Conservation (phyloP, 2,888 invertebrate species). For the Psylliodes chrysocephalus region DNA sequence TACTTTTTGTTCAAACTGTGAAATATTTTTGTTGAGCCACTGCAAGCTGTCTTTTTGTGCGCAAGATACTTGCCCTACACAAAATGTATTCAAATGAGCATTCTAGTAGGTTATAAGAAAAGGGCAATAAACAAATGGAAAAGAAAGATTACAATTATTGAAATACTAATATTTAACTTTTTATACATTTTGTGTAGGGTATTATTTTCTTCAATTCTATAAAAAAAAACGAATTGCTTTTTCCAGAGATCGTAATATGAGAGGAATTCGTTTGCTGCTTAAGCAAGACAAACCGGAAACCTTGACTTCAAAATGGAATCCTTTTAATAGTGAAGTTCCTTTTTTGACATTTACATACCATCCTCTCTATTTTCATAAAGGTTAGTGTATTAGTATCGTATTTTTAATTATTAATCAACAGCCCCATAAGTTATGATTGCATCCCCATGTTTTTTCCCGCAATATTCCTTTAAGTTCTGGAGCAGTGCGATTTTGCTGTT, state of each 20-base stretch:
- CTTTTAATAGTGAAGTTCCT: slow-evolving; percentile 82
- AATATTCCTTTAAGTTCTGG: no score
- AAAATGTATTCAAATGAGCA: background rate
- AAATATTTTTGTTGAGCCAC: background rate
- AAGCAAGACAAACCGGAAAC: slow-evolving; percentile 77
- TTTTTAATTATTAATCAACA: no score
- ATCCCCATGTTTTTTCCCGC: no score
- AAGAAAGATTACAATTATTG: no score
- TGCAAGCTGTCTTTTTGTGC: slow-evolving; percentile 3
- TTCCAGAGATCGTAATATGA: slow-evolving; percentile 75
- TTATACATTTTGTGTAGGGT: background rate
- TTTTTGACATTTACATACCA: slow-evolving; percentile 84
- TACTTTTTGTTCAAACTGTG: slow-evolving; percentile 3
- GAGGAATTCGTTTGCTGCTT: slow-evolving; percentile 82
- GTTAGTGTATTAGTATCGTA: no score
- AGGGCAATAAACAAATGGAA: no score
- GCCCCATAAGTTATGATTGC: no score
- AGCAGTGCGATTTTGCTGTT: no score
- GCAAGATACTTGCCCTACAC: background rate
- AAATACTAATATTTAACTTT: no score
- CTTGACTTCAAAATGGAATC: slow-evolving; percentile 83
- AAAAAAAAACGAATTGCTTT: slow-evolving; percentile 8
- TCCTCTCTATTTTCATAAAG: slow-evolving; percentile 80
- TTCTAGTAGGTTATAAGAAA: no score
- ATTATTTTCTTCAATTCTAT: background rate